phyloP scores from a whole-genome alignment of 1,140 invertebrate species.

The Panonychus citri region DNA sequence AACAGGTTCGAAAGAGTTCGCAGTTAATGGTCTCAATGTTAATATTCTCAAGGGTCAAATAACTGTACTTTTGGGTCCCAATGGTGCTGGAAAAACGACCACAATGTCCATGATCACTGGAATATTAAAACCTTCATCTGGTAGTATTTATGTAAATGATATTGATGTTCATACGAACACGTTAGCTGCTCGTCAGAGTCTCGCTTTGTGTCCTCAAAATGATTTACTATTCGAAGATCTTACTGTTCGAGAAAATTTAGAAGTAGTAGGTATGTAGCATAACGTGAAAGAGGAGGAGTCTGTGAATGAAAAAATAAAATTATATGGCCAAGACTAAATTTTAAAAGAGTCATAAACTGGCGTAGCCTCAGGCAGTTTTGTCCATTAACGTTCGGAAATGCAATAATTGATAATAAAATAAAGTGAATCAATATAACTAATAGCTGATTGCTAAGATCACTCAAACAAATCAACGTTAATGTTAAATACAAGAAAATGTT shows the following conservation, averaged over 20 bases:
- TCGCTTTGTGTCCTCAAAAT: slow-evolving; percentile 69
- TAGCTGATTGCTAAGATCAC: too few species aligned
- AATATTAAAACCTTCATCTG: slow-evolving; percentile 35
- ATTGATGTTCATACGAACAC: slow-evolving; percentile 33
- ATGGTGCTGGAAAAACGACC: slow-evolving; percentile 49
- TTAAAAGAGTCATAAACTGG: too few species aligned
- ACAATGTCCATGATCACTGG: slow-evolving; percentile 59
- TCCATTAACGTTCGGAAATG: too few species aligned
- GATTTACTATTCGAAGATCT: slow-evolving; percentile 25
- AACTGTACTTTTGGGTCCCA: slow-evolving; percentile 31
- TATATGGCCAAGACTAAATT: too few species aligned
- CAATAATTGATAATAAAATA: too few species aligned
- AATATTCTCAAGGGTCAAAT: slow-evolving; percentile 58
- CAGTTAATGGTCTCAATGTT: slow-evolving; percentile 39
- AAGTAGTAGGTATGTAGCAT: too few species aligned
- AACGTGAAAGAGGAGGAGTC: too few species aligned
- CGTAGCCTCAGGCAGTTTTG: too few species aligned
- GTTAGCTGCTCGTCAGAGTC: slow-evolving; percentile 34
- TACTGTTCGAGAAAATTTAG: slow-evolving; percentile 18
- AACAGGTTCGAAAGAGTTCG: slow-evolving; percentile 28
- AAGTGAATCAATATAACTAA: too few species aligned
- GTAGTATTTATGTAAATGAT: slow-evolving; percentile 41
- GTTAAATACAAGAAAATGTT: too few species aligned
- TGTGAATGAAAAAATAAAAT: too few species aligned
- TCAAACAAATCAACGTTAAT: too few species aligned